Evolutionary conservation across 2,888 invertebrate species (phyloP), one percentile per base, ranked within the genome.

Genomic region (Acrobasis repandana): DNA sequence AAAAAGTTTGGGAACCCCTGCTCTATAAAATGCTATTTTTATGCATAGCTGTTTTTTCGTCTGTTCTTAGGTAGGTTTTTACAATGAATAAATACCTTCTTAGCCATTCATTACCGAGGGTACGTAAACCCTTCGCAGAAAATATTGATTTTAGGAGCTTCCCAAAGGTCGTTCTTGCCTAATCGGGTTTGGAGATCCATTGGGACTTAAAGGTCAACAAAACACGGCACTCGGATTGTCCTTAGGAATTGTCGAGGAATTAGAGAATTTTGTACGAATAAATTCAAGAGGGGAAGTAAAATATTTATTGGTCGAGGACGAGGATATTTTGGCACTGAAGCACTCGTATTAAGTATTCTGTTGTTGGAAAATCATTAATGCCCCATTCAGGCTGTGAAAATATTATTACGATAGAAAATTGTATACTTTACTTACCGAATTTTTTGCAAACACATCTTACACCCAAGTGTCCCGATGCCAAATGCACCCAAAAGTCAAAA

Each of bases 91-190:
- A 4, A 2, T 28, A 28, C 28, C 28, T 28, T 18, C 63, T 65
- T 63, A 56, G 54, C 16, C 6, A 34, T 33, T 47, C 34, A 57
- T 48, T 57, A 47, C 36, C 15, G 33, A 49, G 36, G 14, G 15
- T 16, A 52, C 34, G 18, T n/a, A 58, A 15, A 34, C 52, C 46
- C 43, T 51, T 52, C 28, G 52, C 51, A 60, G 52, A 46, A 60
- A 60, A 47, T 60, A 60, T 60, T 60, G 60, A 60, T 60, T 52
- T 60, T 46, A 60, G 52, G 34, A 34, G 52, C 60, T 47, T 52
- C 52, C 18, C 33, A 60, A 51, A 54, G 60, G 51, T 52, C 59
- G 46, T 43, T 43, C 18, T 46, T 15, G 52, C 28, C 52, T 60
- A 60, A 52, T 60, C 51, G 60, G 60, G 52, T 52, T 43, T 52